Evolutionary conservation across 2,888 invertebrate species (phyloP), one percentile per base, ranked within the genome.

Genomic region (Nomada fabriciana): DNA sequence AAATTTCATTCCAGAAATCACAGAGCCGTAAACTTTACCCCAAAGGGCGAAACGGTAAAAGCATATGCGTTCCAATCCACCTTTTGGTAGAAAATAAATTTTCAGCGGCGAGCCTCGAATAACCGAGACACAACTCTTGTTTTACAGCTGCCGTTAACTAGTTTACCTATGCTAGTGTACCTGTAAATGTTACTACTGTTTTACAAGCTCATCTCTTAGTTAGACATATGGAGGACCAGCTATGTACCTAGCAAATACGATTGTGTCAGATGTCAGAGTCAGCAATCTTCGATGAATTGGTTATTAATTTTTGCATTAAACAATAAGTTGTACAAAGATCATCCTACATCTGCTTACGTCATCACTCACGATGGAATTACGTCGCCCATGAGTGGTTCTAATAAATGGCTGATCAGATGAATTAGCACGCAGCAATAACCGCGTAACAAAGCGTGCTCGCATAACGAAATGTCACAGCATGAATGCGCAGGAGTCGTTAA

Each of bases 341-440:
- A 60, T 20, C 25, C 53, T 42, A 20, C 57, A 69, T 47, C 59
- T 68, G 72, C 75, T 80, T 55, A 74, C 73, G 78, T 75, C 79
- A 57, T 61, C 43, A 13, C 23, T 60, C 69, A 61, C 77, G 64
- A 1, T 20, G 57, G 64, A 79, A 81, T 83, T 86, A 83, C 86
- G 77, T 77, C 76, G 68, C 61, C 60, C 76, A 36, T 63, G 29
- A 29, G 78, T 36, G 68, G 69, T 76, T 76, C 85, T 87, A 87
- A 87, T 87, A 87, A 85, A 87, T 77, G 81, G 76, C 80, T 76
- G 87, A 87, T 87, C 87, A 67, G 79, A 87, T 80, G 87, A 87
- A 87, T 87, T 87, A 87, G 80, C 81, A 25, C 29, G 65, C 73
- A 29, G 87, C 64, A 87, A 87, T 87, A 87, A 85, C 83, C 63